These are phyloP conservation scores for Drosophila infuscata DNA, from an alignment of 2,888 invertebrate genomes.

Conservation along the genomic window DNA sequence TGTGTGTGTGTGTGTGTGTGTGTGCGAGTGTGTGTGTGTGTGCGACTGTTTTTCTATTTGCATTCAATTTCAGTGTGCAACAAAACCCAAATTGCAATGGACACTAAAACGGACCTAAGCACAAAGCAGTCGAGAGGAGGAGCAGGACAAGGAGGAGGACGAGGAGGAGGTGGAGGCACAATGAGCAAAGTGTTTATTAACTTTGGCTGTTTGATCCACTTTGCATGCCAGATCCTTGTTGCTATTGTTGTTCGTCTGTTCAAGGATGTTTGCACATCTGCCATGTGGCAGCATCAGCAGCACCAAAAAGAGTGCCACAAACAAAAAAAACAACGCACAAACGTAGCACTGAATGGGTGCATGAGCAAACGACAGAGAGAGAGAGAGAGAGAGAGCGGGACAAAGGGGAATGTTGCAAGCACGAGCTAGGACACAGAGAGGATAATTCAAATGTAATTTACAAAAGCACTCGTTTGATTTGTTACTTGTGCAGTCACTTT, in stretches of 20 bases:
- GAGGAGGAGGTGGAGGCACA: constrained; percentile 5
- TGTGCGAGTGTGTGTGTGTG: constrained; percentile 13
- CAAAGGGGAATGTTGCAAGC: not conserved
- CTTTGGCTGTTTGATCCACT: constrained; percentile 79
- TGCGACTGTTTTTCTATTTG: constrained; percentile 72
- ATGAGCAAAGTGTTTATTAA: constrained; percentile 73
- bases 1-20: constrained; percentile 25
- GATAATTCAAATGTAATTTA: constrained; percentile 81
- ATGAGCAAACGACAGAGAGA: constrained; percentile 34
- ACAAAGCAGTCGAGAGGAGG: not conserved
- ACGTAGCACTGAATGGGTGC: constrained; percentile 49
- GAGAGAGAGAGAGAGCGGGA: not conserved
- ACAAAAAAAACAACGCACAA: constrained; percentile 25
- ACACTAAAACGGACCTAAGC: constrained; percentile 52
- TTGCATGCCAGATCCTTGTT: constrained; percentile 52
- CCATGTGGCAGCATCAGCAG: constrained; percentile 52
- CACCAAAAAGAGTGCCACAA: constrained; percentile 25
- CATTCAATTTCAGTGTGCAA: constrained; percentile 79
- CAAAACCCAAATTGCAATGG: constrained; percentile 75
- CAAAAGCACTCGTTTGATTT: constrained; percentile 81
- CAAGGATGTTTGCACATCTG: constrained; percentile 70
- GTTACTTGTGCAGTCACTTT: constrained; percentile 58
- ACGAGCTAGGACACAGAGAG: constrained; percentile 32
- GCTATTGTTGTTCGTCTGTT: constrained; percentile 48
- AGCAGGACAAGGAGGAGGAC: not conserved